Percentiles rank a stretch among this genome's conserved stretches.
Evolutionary conservation across 2,113 vertebrate genomes (phyloP).

Genomic region (Neolamprologus modestus): DNA sequence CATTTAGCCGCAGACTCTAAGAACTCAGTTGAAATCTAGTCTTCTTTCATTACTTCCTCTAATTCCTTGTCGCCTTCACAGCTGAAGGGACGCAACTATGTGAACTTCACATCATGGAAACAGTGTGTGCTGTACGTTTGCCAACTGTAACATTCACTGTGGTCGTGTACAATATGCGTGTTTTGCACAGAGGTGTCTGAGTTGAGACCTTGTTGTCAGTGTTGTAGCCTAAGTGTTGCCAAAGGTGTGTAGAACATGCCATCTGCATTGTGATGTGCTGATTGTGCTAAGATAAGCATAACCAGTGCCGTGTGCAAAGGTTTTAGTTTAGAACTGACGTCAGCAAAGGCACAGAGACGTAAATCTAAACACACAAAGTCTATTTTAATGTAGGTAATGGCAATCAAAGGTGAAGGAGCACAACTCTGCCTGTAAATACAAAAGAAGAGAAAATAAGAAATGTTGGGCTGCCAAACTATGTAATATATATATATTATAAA

Average conservation of each 20-base stretch:
- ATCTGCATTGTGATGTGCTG: not conserved
- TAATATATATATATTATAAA: not conserved
- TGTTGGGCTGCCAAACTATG: not conserved
- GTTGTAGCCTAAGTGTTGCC: not conserved
- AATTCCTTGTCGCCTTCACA: not conserved
- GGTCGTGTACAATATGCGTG: not conserved
- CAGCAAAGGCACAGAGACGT: not conserved
- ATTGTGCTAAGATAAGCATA: not conserved
- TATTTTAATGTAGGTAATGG: not conserved
- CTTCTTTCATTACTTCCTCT: not conserved
- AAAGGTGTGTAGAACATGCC: not conserved
- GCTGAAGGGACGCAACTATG: not conserved
- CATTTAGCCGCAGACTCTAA: not conserved
- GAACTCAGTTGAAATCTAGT: not conserved
- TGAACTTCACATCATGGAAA: not conserved
- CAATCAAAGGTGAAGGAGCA: not conserved
- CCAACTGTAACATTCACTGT: not conserved
- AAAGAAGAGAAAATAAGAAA: not conserved
- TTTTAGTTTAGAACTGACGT: not conserved
- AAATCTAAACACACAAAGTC: not conserved
- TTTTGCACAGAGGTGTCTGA: slow-evolving; percentile 27
- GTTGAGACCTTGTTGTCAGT: slow-evolving; percentile 23
- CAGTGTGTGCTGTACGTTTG: not conserved
- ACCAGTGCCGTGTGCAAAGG: not conserved
- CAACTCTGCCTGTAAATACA: not conserved